Conservation (phyloP, 2,113 vertebrate species). For the Ailuropoda melanoleuca region DNA sequence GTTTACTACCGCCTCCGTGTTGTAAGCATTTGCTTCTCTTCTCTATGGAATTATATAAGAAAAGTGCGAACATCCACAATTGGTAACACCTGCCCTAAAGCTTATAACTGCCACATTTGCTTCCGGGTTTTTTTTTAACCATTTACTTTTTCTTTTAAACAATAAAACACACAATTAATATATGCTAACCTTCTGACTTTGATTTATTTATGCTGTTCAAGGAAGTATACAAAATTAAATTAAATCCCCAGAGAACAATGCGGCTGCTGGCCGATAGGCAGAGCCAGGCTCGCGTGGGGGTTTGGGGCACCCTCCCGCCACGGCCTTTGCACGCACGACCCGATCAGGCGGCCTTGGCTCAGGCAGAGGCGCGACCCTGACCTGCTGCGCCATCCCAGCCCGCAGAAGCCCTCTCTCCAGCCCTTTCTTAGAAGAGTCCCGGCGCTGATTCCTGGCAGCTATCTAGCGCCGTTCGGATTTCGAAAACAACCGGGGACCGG, state of each 20-base stretch:
- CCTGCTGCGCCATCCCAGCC: not conserved
- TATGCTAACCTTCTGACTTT: not conserved
- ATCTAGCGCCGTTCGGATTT: not conserved
- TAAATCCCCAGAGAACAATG: not conserved
- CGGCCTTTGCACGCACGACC: fast-evolving
- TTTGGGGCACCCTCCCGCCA: not conserved
- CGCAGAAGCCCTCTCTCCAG: not conserved
- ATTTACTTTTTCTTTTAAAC: not conserved
- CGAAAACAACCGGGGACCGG: not conserved
- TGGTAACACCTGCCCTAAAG: not conserved
- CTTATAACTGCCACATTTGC: not conserved
- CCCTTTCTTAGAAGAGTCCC: no score
- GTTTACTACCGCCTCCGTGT: not conserved
- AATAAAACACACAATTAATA: not conserved
- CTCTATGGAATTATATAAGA: not conserved
- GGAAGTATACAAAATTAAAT: not conserved
- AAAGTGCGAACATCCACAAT: not conserved
- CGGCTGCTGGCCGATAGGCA: not conserved
- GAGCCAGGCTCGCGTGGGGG: not conserved
- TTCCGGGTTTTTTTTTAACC: not conserved
- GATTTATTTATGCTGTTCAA: not conserved
- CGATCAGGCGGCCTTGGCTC: not conserved
- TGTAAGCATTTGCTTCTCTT: not conserved
- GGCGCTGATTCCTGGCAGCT: fast-evolving
- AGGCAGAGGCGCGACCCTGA: not conserved